Evolutionary conservation across 2,113 vertebrate genomes (phyloP).

Genomic region (Microtus richardsoni): DNA sequence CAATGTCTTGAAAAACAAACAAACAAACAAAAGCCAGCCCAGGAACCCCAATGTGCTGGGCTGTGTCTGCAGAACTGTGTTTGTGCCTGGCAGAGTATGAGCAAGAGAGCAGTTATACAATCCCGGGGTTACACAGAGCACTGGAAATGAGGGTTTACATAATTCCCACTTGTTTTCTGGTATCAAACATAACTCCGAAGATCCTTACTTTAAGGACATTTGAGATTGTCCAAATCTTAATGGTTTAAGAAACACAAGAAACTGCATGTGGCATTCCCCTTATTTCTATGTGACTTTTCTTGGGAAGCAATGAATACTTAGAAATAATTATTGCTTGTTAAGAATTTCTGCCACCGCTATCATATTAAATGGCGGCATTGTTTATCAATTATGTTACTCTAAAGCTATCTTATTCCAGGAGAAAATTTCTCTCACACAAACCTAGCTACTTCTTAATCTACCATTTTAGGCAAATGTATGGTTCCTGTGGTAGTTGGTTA

Average conservation of each 20-base stretch:
- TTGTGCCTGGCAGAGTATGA: background rate
- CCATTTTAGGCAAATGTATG: slow-evolving; percentile 35
- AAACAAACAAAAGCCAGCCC: background rate
- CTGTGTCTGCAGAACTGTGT: background rate
- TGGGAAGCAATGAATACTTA: background rate
- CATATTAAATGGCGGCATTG: background rate
- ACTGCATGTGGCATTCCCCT: background rate
- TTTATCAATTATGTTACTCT: background rate
- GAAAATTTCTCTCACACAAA: slow-evolving; percentile 49
- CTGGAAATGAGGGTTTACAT: slow-evolving; percentile 24
- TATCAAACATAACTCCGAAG: slow-evolving; percentile 25
- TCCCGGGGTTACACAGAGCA: background rate
- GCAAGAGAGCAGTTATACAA: background rate
- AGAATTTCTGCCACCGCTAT: background rate
- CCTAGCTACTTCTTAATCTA: background rate
- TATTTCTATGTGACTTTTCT: slow-evolving; percentile 3
- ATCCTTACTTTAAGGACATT: slow-evolving; percentile 51
- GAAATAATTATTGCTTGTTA: background rate
- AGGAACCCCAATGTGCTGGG: background rate
- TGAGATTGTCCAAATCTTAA: slow-evolving; percentile 8
- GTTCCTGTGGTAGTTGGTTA: background rate
- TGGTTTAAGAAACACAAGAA: slow-evolving; percentile 40
- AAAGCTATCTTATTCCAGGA: slow-evolving; percentile 32
- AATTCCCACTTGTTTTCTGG: slow-evolving; percentile 42
- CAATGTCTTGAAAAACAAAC: no score